These are phyloP conservation scores for Stigmatopora nigra DNA, from an alignment of 2,113 vertebrate genomes.

Conservation along the genomic window DNA sequence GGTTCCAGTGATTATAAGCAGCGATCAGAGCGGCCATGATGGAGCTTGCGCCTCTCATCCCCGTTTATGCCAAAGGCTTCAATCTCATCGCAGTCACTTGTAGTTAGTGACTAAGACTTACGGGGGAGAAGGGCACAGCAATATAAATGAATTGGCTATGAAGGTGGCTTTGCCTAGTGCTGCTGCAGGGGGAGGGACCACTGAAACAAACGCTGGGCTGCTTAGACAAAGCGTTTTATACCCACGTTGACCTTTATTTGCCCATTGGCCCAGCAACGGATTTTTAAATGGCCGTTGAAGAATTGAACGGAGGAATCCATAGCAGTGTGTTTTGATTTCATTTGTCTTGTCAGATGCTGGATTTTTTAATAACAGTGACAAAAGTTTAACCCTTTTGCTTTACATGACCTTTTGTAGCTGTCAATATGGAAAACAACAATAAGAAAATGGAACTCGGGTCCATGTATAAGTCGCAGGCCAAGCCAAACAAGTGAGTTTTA, in stretches of 20 bases:
- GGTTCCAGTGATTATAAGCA: slow-evolving; percentile 65
- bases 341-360: not conserved
- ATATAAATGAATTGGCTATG: slow-evolving; percentile 67
- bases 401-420: too few species aligned
- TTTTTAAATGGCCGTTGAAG: slow-evolving; percentile 60
- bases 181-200: slow-evolving; percentile 46
- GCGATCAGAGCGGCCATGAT: slow-evolving; percentile 61
- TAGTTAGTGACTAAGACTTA: slow-evolving; percentile 61
- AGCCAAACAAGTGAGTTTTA: too few species aligned
- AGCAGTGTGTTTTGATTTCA: slow-evolving; percentile 10
- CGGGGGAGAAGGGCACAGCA: slow-evolving; percentile 58
- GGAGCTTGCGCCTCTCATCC: slow-evolving; percentile 58
- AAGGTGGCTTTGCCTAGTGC: slow-evolving; percentile 49
- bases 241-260: slow-evolving; percentile 66
- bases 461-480: too few species aligned
- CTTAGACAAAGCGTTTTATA: slow-evolving; percentile 69
- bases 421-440: too few species aligned
- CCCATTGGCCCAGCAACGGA: slow-evolving; percentile 55
- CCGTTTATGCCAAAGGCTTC: slow-evolving; percentile 61
- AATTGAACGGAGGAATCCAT: slow-evolving; percentile 42
- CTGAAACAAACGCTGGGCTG: slow-evolving; percentile 40
- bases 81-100: slow-evolving; percentile 70
- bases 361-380: slow-evolving; percentile 20
- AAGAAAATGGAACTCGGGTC: too few species aligned
- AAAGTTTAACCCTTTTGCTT: slow-evolving; percentile 13